Base-by-base conservation (phyloP, 2,888 invertebrate genomes). In the Drosophila subquinaria region DNA sequence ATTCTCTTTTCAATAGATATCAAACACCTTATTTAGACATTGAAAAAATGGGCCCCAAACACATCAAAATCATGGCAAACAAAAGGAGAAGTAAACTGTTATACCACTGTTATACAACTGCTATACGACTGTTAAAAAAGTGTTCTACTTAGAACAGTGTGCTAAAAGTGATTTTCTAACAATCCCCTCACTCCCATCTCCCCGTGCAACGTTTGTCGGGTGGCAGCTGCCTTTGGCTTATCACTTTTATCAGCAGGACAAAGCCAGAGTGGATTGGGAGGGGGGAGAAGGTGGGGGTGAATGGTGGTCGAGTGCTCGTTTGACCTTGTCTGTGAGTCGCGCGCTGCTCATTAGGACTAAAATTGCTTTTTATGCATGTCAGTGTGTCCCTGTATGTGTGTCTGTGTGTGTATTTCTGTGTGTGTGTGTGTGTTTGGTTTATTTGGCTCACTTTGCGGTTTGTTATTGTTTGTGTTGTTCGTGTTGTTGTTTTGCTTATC, bases 271-370 rank as follows among this genome's bases (percentile, higher is more conserved):
- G 6, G 8, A 3, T n/a, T 10, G 45, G 27, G 23, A 9, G 38
- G 2, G 15, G 17, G 11, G 23, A 23, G 4, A 23, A 23, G 45
- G 15, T 40, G 9, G 47, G n/a, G 50, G 64, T 30, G 30, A 8
- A 2, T 30, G 15, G 9, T 2, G 42, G 35, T 43, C 20, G 43
- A 52, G 35, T 30, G 33, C 17, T 30, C 59, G 68, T 61, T 71
- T 88, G 84, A 85, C 88, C 85, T 88, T 88, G 86, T 69, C 74
- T 70, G 60, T 65, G 64, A 70, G 81, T 63, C 63, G 65, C 52
- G 59, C 65, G 74, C 60, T 87, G 88, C 82, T 83, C 83, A 87
- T 83, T 84, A 87, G 77, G 70, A 71, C 72, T 64, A 20, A 69
- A 81, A 84, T 79, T 69, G 67, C 70, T 79, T 66, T 73, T 60